A percentile compares a stretch with the other conserved stretches of the same genome.
Evolutionary conservation across 2,797 vertebrate species (phyloP).

Genomic region (Arnoldichthys spilopterus): DNA sequence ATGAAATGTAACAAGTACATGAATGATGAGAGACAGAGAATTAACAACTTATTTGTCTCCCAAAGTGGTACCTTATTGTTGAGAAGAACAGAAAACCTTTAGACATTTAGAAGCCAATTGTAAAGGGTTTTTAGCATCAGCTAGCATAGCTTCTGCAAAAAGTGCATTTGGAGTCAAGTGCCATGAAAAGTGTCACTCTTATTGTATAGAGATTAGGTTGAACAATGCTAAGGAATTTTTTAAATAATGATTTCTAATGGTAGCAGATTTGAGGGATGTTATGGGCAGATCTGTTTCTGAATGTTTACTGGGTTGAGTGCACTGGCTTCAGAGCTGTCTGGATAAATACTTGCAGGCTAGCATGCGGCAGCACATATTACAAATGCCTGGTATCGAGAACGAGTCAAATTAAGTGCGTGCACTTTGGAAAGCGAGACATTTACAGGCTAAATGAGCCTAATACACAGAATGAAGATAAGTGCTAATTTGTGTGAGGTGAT

Average conservation of each 20-base stretch:
- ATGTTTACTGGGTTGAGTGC: neutral
- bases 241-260: neutral
- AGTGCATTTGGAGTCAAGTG: too few relatives aligned
- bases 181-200: too few relatives aligned
- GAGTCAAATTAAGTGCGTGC: neutral
- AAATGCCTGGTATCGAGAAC: neutral
- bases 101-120: too few relatives aligned
- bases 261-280: neutral
- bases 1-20: too few relatives aligned
- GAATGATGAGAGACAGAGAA: too few relatives aligned
- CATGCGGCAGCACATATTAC: neutral
- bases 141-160: too few relatives aligned
- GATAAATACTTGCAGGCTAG: neutral
- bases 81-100: too few relatives aligned
- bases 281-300: neutral
- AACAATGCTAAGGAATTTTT: neutral
- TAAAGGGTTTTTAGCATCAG: too few relatives aligned
- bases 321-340: neutral
- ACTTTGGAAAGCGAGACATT: slow-evolving; percentile 3
- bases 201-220: neutral
- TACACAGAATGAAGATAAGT: slow-evolving; percentile 16
- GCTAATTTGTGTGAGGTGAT: slow-evolving; percentile 62
- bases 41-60: too few relatives aligned
- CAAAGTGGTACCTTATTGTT: too few relatives aligned
- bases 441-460: neutral